Base-by-base conservation (phyloP, 2,888 invertebrate genomes). In the Rhyacophila evoluta region DNA sequence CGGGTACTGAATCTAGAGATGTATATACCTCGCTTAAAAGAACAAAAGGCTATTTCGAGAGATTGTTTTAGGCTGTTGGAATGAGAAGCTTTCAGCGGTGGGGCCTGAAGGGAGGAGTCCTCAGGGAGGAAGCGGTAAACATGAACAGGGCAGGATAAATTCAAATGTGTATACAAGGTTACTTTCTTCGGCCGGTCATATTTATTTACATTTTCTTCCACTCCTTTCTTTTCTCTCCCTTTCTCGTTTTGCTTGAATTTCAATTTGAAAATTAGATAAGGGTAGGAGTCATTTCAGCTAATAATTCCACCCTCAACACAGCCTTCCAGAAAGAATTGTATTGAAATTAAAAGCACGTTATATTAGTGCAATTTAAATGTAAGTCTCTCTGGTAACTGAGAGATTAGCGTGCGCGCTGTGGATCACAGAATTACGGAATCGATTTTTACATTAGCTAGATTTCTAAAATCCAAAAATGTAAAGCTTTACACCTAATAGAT, bases 121-220 rank as follows among this genome's bases (percentile, higher is more conserved):
- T 55, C 37, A 27, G 37, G 33, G 73, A 67, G 74, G 25, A 75
- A 12, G 69, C 68, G 72, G 33, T 75, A 72, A 78, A 78, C 78
- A 78, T 71, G 74, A 75, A 41, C 75, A 75, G 39, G 68, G 67
- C 75, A 68, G 79, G 67, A 79, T 79, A 79, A 79, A 79, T 79
- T 75, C 72, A 74, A 69, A 79, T 79, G 79, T 79, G 67, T 74
- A 55, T 67, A 73, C 75, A 70, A 69, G 72, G 28, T 12, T 39
- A 39, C 72, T 36, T 55, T 75, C 68, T 73, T 36, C 37, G 19
- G 15, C 15, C 72, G 71, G 72, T 74, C 75, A 74, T 75, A 75
- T 76, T 79, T 79, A 79, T 79, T 79, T 79, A 73, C 79, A 67
- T 75, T 75, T 55, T 67, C 29, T 72, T 75, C 70, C 75, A 38